These are phyloP conservation scores for Drosophila setifemur DNA, from an alignment of 1,140 invertebrate genomes.

Conservation along the genomic window DNA sequence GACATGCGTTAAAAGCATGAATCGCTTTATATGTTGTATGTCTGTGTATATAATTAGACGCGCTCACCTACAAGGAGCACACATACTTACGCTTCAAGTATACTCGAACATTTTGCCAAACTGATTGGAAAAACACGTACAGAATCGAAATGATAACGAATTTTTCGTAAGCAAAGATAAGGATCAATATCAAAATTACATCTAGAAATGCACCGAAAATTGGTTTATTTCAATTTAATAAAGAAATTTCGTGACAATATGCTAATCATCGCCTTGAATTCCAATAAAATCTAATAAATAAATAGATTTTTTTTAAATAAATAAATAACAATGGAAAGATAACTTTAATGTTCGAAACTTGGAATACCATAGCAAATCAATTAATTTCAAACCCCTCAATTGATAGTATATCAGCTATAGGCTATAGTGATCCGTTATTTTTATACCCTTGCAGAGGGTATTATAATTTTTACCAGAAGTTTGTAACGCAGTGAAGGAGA, in stretches of 20 bases:
- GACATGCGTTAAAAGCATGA: slow-evolving; percentile 29
- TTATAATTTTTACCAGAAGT: too few species aligned
- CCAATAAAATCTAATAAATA: too few species aligned
- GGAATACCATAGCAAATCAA: too few species aligned
- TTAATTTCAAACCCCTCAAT: too few species aligned
- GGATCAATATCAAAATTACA: slow-evolving; percentile 66
- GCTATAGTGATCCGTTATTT: too few species aligned
- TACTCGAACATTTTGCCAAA: slow-evolving; percentile 49
- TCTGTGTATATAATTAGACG: slow-evolving; percentile 25
- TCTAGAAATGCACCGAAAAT: slow-evolving; percentile 10
- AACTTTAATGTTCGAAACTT: too few species aligned
- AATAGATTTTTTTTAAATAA: background rate
- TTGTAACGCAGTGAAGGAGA: too few species aligned
- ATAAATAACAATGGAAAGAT: slow-evolving; percentile 7
- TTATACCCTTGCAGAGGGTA: too few species aligned
- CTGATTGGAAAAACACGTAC: slow-evolving; percentile 38
- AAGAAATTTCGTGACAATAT: too few species aligned
- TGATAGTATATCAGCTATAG: too few species aligned
- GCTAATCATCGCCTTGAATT: slow-evolving; percentile 9
- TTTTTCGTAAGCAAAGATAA: slow-evolving; percentile 41
- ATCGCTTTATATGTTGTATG: slow-evolving; percentile 15
- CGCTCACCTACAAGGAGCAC: slow-evolving; percentile 2
- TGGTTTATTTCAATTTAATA: too few species aligned
- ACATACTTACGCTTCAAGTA: background rate
- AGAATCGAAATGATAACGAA: slow-evolving; percentile 12